Evolutionary conservation across 2,797 vertebrate genomes (phyloP), one percentile per base, ranked within the genome.

Genomic region (Knipowitschia caucasica): DNA sequence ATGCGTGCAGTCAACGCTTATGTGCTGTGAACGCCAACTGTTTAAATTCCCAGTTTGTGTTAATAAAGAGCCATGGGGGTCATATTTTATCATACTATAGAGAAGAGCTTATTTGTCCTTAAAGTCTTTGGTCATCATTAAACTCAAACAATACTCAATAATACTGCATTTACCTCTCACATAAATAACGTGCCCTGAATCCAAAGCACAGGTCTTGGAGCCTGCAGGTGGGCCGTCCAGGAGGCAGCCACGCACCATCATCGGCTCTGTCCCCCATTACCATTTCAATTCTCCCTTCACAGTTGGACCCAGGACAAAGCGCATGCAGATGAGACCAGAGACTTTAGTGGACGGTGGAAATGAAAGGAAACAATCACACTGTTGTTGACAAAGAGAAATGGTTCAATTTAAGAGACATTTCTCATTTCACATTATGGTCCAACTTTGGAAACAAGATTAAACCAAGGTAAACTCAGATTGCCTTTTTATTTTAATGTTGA

Each of bases 211-310:
- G 56, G 51, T 14, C 50, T 18, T 42, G 67, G 52, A 36, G 24
- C 73, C 64, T 55, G 80, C 73, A 70, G 73, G 80, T 74, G 74
- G 66, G 65, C 67, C 62, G 50, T 67, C 59, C 73, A 81, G 78
- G 64, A 80, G 81, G 67, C 78, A 65, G 59, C 27, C 64, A 50
- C 64, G 70, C 50, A 77, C 71, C 12, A 31, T 86, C 81, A 88
- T 86, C 75, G 82, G 62, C 61, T 77, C 63, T 72, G 77, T 79
- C 56, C 62, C 45, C 68, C 53, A 54, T 67, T 90, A 88, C 83
- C 88, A 89, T 89, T 89, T 90, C 77, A 88, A 88, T 89, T 76
- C 80, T 66, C 65, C 23, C 53, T 76, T 85, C 85, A 82, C 88
- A 89, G 87, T 83, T 88, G 87, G 86, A 90, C 67, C 72, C 59